Conservation (phyloP, 1,140 invertebrate species). For the Bombus ignitus region DNA sequence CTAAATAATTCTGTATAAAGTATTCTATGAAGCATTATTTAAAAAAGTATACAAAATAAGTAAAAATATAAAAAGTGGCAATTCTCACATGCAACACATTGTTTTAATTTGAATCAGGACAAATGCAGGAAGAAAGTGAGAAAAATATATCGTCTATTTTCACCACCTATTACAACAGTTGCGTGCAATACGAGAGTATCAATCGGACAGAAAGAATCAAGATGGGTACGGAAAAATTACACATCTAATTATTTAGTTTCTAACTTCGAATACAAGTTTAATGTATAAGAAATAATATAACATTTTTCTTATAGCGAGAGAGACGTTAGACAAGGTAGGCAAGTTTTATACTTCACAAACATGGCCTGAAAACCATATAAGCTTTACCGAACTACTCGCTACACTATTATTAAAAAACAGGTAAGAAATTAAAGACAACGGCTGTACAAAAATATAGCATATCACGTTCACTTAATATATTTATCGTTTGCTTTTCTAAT, state of each 20-base stretch:
- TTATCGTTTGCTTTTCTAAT: background rate
- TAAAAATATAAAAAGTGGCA: background rate
- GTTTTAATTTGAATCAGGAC: constrained; percentile 51
- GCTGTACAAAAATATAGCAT: constrained; percentile 30
- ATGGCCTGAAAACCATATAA: constrained; percentile 18
- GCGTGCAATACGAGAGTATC: constrained; percentile 58
- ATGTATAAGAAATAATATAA: constrained; percentile 19
- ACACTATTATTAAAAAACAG: constrained; percentile 48
- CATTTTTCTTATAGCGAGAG: constrained; percentile 55
- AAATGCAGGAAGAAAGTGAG: constrained; percentile 59
- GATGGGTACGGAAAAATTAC: constrained; percentile 49
- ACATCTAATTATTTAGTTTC: background rate
- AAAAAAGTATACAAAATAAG: background rate
- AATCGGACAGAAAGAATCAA: constrained; percentile 44
- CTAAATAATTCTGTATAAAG: background rate
- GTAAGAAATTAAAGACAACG: constrained; percentile 21
- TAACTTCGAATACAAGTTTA: constrained; percentile 10
- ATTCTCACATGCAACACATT: background rate
- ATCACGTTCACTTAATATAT: background rate
- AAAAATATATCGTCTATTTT: constrained; percentile 42
- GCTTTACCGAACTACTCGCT: constrained; percentile 61
- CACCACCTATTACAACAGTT: constrained; percentile 61
- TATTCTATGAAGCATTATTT: background rate
- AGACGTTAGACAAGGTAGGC: constrained; percentile 48
- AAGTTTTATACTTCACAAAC: constrained; percentile 50